phyloP scores from a whole-genome alignment of 2,888 invertebrate species.

The Eurytoma adleriae region DNA sequence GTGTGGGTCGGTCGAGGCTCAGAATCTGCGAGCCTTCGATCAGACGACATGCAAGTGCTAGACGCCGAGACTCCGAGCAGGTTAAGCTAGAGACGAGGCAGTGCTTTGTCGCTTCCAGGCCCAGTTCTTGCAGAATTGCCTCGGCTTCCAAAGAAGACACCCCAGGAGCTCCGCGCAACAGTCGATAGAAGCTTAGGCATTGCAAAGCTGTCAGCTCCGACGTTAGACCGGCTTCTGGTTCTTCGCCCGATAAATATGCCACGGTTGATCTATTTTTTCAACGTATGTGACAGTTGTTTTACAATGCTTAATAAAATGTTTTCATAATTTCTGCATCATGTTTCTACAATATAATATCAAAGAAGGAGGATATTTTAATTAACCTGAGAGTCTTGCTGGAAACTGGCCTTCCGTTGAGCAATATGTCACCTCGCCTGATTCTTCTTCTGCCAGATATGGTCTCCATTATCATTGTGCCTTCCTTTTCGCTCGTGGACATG shows the following conservation, averaged over 20 bases:
- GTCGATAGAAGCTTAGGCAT: conserved; percentile 89
- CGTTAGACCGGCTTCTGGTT: conserved; percentile 86
- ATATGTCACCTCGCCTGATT: conserved; percentile 85
- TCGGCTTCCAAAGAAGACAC: conserved; percentile 83
- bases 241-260: conserved; percentile 86
- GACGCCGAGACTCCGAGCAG: conserved; percentile 89
- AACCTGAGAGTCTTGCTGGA: conserved; percentile 82
- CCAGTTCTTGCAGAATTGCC: conserved; percentile 93
- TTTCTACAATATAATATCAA: not conserved
- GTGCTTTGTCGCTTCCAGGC: conserved; percentile 91
- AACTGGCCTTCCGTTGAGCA: conserved; percentile 91
- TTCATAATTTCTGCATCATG: no score
- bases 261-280: conserved; percentile 79
- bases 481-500: conserved; percentile 91
- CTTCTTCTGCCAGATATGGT: conserved; percentile 87
- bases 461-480: conserved; percentile 91
- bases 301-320: no score
- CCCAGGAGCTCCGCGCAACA: conserved; percentile 82
- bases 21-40: conserved; percentile 91
- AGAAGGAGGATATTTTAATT: not conserved
- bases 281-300: not conserved
- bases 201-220: conserved; percentile 94
- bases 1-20: conserved; percentile 91
- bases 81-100: conserved; percentile 91
- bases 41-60: conserved; percentile 93